These are phyloP conservation scores for Uromys caudimaculatus DNA, from an alignment of 2,797 vertebrate genomes.

Conservation along the genomic window DNA sequence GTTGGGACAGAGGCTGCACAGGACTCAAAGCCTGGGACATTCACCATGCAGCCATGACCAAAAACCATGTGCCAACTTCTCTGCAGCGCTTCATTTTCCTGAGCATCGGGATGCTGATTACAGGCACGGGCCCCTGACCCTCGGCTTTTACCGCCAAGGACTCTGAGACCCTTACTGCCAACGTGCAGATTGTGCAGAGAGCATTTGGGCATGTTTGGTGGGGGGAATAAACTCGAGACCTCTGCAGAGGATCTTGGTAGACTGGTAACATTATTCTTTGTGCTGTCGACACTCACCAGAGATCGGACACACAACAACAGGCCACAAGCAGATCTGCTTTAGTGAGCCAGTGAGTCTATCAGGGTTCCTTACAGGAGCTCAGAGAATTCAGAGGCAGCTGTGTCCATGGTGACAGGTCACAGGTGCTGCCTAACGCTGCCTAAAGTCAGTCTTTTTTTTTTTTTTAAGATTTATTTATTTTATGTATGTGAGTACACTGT, in stretches of 20 bases:
- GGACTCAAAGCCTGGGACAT: neutral
- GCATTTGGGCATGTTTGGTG: neutral
- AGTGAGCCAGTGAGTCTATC: neutral
- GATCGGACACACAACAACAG: too few species aligned
- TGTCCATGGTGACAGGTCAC: neutral
- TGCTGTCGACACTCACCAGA: neutral
- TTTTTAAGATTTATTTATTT: too few species aligned
- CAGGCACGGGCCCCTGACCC: neutral
- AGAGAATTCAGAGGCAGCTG: neutral
- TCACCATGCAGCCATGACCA: neutral
- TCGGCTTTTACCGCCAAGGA: neutral
- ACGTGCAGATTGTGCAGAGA: neutral
- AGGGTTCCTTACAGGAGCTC: too few species aligned
- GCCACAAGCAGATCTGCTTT: neutral
- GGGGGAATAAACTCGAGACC: neutral
- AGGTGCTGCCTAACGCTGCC: neutral
- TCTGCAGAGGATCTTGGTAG: neutral
- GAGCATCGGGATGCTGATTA: neutral
- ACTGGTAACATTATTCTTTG: neutral
- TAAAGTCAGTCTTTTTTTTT: neutral
- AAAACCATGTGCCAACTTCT: neutral
- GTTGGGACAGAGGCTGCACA: neutral
- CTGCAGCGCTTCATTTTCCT: fast-evolving
- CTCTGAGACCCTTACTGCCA: neutral
- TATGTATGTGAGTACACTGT: too few species aligned